A percentile compares a stretch with the other conserved stretches of the same genome.
phyloP scores from a whole-genome alignment of 1,140 invertebrate genomes.

The Zaprionus africanus region DNA sequence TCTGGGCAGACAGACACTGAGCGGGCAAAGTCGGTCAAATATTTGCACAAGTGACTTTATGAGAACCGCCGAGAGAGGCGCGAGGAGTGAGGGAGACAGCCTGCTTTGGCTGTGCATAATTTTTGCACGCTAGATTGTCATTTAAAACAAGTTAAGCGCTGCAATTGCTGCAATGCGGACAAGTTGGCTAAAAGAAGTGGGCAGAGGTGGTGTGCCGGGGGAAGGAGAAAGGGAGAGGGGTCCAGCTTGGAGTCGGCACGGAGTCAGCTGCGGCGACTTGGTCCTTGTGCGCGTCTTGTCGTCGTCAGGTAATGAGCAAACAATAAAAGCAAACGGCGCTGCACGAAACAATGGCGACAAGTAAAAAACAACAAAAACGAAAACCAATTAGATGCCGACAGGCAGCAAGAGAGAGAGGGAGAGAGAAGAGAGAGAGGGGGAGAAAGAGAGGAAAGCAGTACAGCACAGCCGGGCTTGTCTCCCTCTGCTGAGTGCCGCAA shows the following conservation, averaged over 20 bases:
- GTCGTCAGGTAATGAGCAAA: conserved; percentile 73
- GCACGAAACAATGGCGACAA: conserved; percentile 70
- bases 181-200: conserved; percentile 26
- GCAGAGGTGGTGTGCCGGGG: neutral
- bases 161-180: conserved; percentile 77
- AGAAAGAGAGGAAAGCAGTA: neutral
- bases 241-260: neutral
- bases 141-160: conserved; percentile 81
- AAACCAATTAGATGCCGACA: conserved; percentile 75
- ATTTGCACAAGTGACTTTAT: conserved; percentile 37
- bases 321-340: conserved; percentile 77
- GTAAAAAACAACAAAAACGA: conserved; percentile 48
- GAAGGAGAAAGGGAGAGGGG: neutral
- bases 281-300: conserved; percentile 16
- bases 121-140: conserved; percentile 82
- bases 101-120: conserved; percentile 62
- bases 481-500: conserved; percentile 38
- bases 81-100: neutral
- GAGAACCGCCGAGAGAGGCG: conserved; percentile 26
- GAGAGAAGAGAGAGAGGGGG: neutral
- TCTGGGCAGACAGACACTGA: conserved; percentile 18
- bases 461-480: neutral
- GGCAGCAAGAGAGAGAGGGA: conserved; percentile 18
- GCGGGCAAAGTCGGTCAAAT: conserved; percentile 43
- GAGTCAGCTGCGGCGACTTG: neutral